phyloP scores from a whole-genome alignment of 2,113 vertebrate genomes.

The Lamprologus ornatipinnis region DNA sequence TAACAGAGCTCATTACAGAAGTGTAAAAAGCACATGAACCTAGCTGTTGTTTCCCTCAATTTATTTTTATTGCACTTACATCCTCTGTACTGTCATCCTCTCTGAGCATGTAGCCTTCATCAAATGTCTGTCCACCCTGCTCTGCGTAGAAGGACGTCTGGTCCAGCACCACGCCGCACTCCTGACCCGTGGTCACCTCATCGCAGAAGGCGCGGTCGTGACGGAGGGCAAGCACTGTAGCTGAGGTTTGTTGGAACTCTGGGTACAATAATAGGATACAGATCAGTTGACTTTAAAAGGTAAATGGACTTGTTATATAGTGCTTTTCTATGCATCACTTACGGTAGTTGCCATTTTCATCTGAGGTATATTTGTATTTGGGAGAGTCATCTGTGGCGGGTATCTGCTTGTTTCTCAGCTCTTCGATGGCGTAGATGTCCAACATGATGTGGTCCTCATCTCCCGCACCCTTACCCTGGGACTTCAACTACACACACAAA shows the following conservation, averaged over 20 bases:
- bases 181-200: conserved; percentile 85
- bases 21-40: not conserved
- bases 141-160: conserved; percentile 92
- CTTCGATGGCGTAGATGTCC: conserved; percentile 97
- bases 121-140: conserved; percentile 94
- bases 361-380: conserved; percentile 82
- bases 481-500: conserved; percentile 75
- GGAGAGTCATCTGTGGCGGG: conserved; percentile 81
- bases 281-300: not conserved
- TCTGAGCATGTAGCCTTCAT: conserved; percentile 90
- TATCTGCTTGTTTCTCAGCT: conserved; percentile 79
- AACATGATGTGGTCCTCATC: conserved; percentile 91
- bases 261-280: not conserved
- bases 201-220: conserved; percentile 86
- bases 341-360: conserved; percentile 75
- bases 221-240: conserved; percentile 84
- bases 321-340: not conserved
- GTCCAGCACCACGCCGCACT: conserved; percentile 91
- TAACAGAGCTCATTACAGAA: not conserved
- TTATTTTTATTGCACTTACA: conserved; percentile 58
- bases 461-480: conserved; percentile 88
- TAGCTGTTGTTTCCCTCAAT: not conserved
- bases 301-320: not conserved
- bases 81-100: conserved; percentile 82
- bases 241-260: conserved; percentile 78